phyloP scores from a whole-genome alignment of 2,888 invertebrate genomes.

The Nomada hirtipes region DNA sequence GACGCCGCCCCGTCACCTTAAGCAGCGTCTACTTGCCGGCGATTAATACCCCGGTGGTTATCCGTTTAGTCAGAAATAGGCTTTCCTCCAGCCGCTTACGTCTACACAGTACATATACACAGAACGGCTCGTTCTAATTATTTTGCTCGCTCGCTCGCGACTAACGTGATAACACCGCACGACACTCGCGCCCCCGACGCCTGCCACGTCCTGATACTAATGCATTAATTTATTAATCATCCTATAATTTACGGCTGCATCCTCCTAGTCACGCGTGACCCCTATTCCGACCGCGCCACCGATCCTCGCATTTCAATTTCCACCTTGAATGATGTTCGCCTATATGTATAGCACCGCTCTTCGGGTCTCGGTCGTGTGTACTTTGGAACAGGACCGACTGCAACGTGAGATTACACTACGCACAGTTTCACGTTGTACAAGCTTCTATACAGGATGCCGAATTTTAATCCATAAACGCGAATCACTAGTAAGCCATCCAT shows the following conservation, averaged over 20 bases:
- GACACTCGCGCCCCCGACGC: conserved; percentile 64
- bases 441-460: not conserved
- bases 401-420: conserved; percentile 30
- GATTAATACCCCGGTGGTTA: conserved; percentile 67
- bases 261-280: conserved; percentile 55
- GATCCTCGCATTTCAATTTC: conserved; percentile 59
- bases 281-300: conserved; percentile 18
- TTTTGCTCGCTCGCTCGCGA: conserved; percentile 77
- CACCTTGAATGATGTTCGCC: conserved; percentile 22
- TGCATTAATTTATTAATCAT: conserved; percentile 75
- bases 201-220: conserved; percentile 69
- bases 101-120: conserved; percentile 38
- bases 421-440: not conserved
- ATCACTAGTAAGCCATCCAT: no score
- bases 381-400: not conserved
- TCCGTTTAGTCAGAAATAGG: conserved; percentile 72
- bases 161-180: conserved; percentile 76
- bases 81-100: conserved; percentile 50
- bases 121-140: conserved; percentile 73
- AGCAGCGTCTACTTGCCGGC: conserved; percentile 37
- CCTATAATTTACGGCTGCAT: conserved; percentile 64
- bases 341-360: not conserved
- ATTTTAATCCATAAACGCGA: no score
- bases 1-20: conserved; percentile 33
- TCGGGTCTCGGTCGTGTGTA: not conserved